phyloP scores from a whole-genome alignment of 2,888 invertebrate species.

The Rhamnusium bicolor region DNA sequence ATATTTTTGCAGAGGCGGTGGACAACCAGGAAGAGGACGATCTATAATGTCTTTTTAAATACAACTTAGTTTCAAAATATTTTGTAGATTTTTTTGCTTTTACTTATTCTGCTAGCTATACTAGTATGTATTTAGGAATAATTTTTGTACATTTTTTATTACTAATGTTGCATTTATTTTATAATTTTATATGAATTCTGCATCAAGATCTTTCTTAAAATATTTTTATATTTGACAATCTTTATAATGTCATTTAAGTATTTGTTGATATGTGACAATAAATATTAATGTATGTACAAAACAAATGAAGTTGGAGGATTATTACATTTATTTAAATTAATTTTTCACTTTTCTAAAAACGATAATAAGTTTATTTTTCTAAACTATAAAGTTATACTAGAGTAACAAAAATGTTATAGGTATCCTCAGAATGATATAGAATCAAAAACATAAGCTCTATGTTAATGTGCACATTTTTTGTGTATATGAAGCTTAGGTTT shows the following conservation, averaged over 20 bases:
- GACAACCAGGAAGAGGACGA: constrained; percentile 51
- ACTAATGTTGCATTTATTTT: constrained; percentile 33
- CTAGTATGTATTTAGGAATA: constrained; percentile 22
- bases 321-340: constrained; percentile 11
- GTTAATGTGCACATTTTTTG: not conserved
- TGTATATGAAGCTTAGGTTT: not conserved
- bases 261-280: constrained; percentile 27
- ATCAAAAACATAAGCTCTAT: not conserved
- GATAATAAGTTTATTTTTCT: constrained; percentile 6
- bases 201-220: not conserved
- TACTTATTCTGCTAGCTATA: constrained; percentile 56
- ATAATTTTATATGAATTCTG: constrained; percentile 28
- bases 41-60: constrained; percentile 33
- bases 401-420: not conserved
- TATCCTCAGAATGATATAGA: not conserved
- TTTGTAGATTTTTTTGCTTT: constrained; percentile 46
- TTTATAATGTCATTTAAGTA: constrained; percentile 11
- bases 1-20: constrained; percentile 54
- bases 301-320: constrained; percentile 6
- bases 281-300: constrained; percentile 18
- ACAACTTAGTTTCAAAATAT: constrained; percentile 15
- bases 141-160: constrained; percentile 37
- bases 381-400: not conserved
- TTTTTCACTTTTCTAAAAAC: constrained; percentile 2
- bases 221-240: constrained; percentile 10